These are phyloP conservation scores for Salmo trutta DNA, from an alignment of 2,797 vertebrate species.

Conservation along the genomic window DNA sequence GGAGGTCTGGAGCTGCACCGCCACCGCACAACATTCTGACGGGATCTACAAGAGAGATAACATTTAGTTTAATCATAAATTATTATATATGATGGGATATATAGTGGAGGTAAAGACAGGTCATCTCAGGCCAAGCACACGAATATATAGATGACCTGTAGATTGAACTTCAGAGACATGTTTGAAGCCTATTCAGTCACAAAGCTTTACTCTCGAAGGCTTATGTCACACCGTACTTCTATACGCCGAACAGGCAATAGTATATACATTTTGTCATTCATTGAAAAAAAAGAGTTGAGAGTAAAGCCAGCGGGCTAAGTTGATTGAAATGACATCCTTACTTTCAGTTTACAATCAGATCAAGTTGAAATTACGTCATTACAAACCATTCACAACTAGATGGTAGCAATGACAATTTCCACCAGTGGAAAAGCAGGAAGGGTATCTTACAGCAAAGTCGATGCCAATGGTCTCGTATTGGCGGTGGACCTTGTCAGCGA, in stretches of 20 bases:
- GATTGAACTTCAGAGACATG: too few species aligned
- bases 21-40: conserved; percentile 77
- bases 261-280: too few species aligned
- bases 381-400: neutral
- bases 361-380: neutral
- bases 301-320: too few species aligned
- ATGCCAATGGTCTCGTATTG: conserved; percentile 96
- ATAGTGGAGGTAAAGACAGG: too few species aligned
- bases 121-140: too few species aligned
- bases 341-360: neutral
- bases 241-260: too few species aligned
- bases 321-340: neutral
- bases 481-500: conserved; percentile 95
- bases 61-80: neutral
- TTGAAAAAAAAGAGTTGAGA: too few species aligned
- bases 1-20: conserved; percentile 80
- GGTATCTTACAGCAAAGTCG: conserved; percentile 86
- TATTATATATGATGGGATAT: too few species aligned
- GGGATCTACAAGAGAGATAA: conserved; percentile 76
- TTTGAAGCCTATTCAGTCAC: too few species aligned
- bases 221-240: too few species aligned
- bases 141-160: too few species aligned
- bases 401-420: neutral
- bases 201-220: too few species aligned
- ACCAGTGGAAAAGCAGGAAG: neutral